Percentiles rank a stretch among this genome's conserved stretches.
Evolutionary conservation across 2,888 invertebrate genomes (phyloP).

Genomic region (Troides aeacus): DNA sequence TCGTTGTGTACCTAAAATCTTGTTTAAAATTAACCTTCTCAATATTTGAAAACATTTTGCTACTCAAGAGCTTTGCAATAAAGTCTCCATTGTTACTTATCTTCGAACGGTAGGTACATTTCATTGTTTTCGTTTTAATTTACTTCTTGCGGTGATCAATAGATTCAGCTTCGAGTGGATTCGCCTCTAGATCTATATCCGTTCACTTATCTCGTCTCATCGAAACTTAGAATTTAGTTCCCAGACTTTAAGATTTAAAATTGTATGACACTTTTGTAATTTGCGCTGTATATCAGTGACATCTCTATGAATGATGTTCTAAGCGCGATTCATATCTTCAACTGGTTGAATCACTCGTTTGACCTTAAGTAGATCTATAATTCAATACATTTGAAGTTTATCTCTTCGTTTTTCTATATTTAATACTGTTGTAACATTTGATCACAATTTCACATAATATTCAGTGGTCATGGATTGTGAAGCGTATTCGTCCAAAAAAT

Average conservation of each 20-base stretch:
- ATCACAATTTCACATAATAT: no score
- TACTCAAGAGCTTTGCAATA: no score
- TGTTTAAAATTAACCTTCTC: no score
- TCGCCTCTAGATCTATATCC: constrained; percentile 50
- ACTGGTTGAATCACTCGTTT: constrained; percentile 34
- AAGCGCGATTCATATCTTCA: constrained; percentile 35
- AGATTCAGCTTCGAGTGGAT: constrained; percentile 52
- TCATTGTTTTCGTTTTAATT: constrained; percentile 54
- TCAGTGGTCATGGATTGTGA: no score
- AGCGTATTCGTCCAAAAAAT: no score
- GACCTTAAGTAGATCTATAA: neutral
- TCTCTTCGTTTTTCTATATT: no score
- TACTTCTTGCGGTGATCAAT: constrained; percentile 61
- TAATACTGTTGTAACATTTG: no score
- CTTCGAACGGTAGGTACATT: neutral
- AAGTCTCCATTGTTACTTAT: no score
- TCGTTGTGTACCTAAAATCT: no score
- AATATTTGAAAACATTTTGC: no score
- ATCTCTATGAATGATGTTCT: constrained; percentile 58
- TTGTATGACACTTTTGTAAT: constrained; percentile 34
- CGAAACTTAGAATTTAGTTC: constrained; percentile 36
- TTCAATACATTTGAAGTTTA: no score
- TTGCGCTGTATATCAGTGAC: constrained; percentile 46
- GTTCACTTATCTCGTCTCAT: constrained; percentile 34
- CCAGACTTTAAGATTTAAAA: constrained; percentile 30